Evolutionary conservation across 2,113 vertebrate genomes (phyloP).

Genomic region (Gila orcuttii): DNA sequence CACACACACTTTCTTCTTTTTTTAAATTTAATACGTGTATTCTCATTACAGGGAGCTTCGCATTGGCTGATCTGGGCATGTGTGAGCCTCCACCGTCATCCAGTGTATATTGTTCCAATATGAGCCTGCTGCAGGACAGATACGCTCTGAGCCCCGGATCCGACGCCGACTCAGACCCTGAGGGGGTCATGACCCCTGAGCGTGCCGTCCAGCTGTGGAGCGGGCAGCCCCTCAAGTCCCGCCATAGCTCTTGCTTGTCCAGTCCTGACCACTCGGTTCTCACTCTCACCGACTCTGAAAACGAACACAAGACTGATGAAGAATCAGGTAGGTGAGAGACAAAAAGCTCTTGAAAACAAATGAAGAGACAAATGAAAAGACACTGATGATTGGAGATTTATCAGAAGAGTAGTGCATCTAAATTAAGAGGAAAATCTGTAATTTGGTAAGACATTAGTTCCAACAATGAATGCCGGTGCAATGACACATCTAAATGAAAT

Average conservation of each 20-base stretch:
- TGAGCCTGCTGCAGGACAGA: constrained; percentile 83
- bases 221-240: constrained; percentile 79
- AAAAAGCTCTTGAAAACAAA: neutral
- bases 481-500: constrained; percentile 33
- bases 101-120: constrained; percentile 81
- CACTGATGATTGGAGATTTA: constrained; percentile 10
- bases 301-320: constrained; percentile 87
- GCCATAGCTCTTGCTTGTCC: constrained; percentile 83
- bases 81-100: constrained; percentile 83
- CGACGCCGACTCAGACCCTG: constrained; percentile 83
- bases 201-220: constrained; percentile 86
- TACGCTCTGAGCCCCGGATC: constrained; percentile 82
- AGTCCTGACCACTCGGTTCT: constrained; percentile 88
- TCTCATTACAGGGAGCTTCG: constrained; percentile 81
- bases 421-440: constrained; percentile 39
- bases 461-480: constrained; percentile 9
- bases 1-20: neutral
- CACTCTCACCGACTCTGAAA: constrained; percentile 88
- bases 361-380: neutral
- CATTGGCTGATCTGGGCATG: constrained; percentile 84
- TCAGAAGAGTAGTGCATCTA: constrained; percentile 27
- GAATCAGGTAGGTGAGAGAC: constrained; percentile 81
- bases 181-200: constrained; percentile 85
- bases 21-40: neutral
- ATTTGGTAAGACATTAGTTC: constrained; percentile 37